These are phyloP conservation scores for Cynaeus angustus DNA, from an alignment of 2,888 invertebrate genomes.

Conservation along the genomic window DNA sequence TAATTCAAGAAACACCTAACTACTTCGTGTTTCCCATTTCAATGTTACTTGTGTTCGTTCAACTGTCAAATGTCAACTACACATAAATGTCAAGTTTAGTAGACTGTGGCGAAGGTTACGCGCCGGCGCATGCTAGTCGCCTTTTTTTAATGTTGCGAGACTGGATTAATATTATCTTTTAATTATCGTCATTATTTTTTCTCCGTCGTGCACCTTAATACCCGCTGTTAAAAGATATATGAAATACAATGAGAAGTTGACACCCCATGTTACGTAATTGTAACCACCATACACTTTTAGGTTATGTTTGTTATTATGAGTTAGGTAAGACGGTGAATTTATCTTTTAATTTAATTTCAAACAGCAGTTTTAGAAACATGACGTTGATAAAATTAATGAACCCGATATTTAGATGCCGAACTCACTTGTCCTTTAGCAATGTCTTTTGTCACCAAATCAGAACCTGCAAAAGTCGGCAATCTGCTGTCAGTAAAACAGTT, in stretches of 20 bases:
- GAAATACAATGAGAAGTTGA: no score
- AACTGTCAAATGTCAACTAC: conserved; percentile 46
- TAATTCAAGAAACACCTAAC: conserved; percentile 18
- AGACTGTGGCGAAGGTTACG: conserved; percentile 14
- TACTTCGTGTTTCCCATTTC: conserved; percentile 38
- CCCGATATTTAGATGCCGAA: conserved; percentile 22
- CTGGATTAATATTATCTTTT: neutral
- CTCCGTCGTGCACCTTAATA: no score
- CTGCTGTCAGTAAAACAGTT: conserved; percentile 27
- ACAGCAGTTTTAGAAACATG: conserved; percentile 9
- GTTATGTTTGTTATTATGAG: no score
- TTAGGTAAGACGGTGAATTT: no score
- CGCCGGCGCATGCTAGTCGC: conserved; percentile 3
- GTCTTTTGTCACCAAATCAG: conserved; percentile 7
- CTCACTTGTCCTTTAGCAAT: conserved; percentile 4
- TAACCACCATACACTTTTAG: no score
- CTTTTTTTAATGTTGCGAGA: neutral
- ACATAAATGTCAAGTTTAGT: conserved; percentile 34
- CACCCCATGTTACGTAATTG: no score
- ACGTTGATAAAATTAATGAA: conserved; percentile 4
- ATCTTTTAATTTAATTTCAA: no score
- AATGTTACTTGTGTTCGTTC: conserved; percentile 26
- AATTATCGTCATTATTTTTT: neutral
- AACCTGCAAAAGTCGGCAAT: conserved; percentile 24
- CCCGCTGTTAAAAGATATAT: no score